These are phyloP conservation scores for Cryptops parisi DNA, from an alignment of 2,888 invertebrate genomes.

Conservation along the genomic window DNA sequence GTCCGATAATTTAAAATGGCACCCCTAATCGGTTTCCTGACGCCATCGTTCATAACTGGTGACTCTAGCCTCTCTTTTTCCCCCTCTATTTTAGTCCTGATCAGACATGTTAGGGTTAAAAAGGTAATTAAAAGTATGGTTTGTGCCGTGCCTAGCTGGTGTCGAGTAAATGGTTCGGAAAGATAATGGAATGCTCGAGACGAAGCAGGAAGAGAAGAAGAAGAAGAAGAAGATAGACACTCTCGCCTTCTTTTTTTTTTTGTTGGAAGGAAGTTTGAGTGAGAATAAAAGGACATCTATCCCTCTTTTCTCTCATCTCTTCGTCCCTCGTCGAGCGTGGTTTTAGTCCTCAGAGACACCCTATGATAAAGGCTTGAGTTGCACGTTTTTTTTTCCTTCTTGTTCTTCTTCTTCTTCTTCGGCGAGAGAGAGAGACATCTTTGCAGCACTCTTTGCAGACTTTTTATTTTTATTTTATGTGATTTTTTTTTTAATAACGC, in stretches of 20 bases:
- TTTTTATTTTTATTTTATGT: no score
- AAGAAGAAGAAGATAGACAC: background rate
- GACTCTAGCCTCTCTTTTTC: background rate
- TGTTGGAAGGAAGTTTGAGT: background rate
- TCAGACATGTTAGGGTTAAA: background rate
- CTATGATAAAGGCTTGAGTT: background rate
- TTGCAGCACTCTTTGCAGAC: no score
- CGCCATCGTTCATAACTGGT: background rate
- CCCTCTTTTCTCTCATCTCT: no score
- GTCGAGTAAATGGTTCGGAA: slow-evolving; percentile 11
- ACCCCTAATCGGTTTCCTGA: background rate
- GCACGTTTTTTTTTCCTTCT: no score
- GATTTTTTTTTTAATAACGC: no score
- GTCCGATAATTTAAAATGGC: background rate
- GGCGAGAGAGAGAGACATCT: no score
- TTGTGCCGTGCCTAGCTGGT: background rate
- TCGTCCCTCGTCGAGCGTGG: no score
- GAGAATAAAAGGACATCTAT: background rate
- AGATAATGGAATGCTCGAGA: slow-evolving; percentile 6
- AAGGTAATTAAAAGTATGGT: background rate
- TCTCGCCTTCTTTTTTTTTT: background rate
- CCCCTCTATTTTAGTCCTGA: no score
- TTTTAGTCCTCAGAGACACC: background rate
- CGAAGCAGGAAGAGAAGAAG: background rate
- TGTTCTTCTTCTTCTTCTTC: no score